Base-by-base conservation (phyloP, 1,140 invertebrate genomes). In the Magallana gigas region DNA sequence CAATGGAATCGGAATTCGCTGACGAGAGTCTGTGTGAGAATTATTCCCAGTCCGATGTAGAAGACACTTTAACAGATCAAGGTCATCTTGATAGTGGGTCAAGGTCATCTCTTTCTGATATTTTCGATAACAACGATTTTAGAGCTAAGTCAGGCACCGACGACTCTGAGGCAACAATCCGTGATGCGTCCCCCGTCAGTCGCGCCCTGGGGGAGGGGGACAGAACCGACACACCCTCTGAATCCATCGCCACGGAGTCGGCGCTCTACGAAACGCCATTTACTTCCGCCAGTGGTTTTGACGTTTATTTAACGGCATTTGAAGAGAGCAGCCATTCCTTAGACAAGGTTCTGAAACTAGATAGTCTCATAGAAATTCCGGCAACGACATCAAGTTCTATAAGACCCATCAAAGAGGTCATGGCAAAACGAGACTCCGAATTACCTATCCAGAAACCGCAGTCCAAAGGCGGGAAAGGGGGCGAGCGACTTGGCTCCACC, bases 281-380 rank as follows among this genome's bases (percentile, higher is more conserved):
- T 68, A 89, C 88, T 23, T 89, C 88, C 29, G 36, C 71, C 16
- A 89, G 88, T 64, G 88, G 82, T 8, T 89, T 89, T 80, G 88
- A 89, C n/a, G 83, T 89, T 0, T 89, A 89, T 58, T 8, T 89
- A n/a, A 86, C 88, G 1, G 88, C 88, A 2, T 59, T 62, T n/a
- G 88, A 89, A 36, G 88, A 86, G 8, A 86, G 82, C 23, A 64
- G 64, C 14, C 86, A 86, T 64, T 89, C 88, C 29, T 9, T 89
- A 14, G 57, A 82, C 80, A 58, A 87, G 16, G 56, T 29, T 71
- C 12, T n/a, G 23, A 84, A 57, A 59, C 56, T 86, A 56, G 56
- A 64, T 48, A 68, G 62, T 62, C 12, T 23, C 23, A 29, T 23
- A 36, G 48, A 36, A 84, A 84, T 83, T 57, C 68, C 14, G 16